Percentiles rank a stretch among this genome's conserved stretches.
These are phyloP conservation scores for Alosa alosa DNA, from an alignment of 2,113 vertebrate species.

Conservation along the genomic window DNA sequence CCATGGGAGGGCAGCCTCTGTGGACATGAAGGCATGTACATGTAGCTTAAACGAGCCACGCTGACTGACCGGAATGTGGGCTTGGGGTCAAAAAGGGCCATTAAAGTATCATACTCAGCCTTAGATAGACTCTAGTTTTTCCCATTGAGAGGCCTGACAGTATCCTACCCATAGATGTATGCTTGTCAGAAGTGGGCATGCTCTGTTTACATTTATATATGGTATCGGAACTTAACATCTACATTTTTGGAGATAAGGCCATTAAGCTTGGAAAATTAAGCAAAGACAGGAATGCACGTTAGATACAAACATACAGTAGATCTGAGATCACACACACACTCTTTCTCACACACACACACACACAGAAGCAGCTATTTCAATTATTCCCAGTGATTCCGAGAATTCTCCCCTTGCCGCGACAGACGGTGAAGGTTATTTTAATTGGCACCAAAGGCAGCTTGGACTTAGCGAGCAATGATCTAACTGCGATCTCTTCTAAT, in stretches of 20 bases:
- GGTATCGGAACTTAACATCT: not conserved
- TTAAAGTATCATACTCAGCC: not conserved
- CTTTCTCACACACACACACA: not conserved
- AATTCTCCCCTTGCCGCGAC: slow-evolving; percentile 23
- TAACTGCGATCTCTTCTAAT: slow-evolving; percentile 38
- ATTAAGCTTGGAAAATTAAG: not conserved
- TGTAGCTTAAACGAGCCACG: not conserved
- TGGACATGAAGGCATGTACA: not conserved
- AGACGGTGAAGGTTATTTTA: slow-evolving; percentile 40
- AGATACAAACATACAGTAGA: not conserved
- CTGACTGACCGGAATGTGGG: not conserved
- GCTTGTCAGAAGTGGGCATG: not conserved
- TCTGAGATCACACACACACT: slow-evolving; percentile 5
- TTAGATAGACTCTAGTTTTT: not conserved
- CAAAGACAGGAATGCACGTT: not conserved
- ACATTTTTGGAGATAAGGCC: not conserved
- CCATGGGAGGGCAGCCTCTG: not conserved
- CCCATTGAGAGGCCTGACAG: not conserved
- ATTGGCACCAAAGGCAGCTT: slow-evolving; percentile 42
- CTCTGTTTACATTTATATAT: not conserved
- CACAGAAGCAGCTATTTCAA: slow-evolving; percentile 18
- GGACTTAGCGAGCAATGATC: slow-evolving; percentile 37
- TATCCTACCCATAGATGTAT: not conserved
- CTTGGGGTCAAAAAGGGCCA: not conserved
- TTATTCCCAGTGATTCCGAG: slow-evolving; percentile 31